These are phyloP conservation scores for Sebastes hubbsi DNA, from an alignment of 2,797 vertebrate genomes.

Conservation along the genomic window DNA sequence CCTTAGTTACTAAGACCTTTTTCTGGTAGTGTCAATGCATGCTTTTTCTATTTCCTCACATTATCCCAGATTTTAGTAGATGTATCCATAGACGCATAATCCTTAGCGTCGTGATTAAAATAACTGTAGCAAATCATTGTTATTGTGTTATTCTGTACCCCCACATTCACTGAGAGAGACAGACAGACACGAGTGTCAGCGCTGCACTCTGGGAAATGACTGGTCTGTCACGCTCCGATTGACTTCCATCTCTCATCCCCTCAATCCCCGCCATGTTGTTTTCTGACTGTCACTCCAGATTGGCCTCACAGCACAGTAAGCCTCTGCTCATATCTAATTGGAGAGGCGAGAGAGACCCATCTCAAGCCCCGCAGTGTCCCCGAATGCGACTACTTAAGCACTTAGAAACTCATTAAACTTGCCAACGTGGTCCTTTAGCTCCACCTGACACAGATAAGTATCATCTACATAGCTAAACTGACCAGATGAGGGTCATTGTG, in stretches of 20 bases:
- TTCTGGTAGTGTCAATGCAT: background rate
- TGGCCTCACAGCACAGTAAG: constrained; percentile 62
- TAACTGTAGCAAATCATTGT: constrained; percentile 18
- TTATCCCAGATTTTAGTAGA: constrained; percentile 9
- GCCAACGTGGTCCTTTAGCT: constrained; percentile 42
- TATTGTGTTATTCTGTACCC: background rate
- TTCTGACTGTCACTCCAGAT: constrained; percentile 73
- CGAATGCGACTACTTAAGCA: constrained; percentile 50
- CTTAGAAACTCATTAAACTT: constrained; percentile 64
- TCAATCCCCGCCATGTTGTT: constrained; percentile 66
- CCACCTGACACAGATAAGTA: constrained; percentile 45
- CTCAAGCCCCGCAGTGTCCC: constrained; percentile 45
- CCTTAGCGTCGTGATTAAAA: constrained; percentile 27
- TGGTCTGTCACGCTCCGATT: constrained; percentile 65
- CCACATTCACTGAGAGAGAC: constrained; percentile 13
- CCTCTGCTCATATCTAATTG: constrained; percentile 71
- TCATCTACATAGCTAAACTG: constrained; percentile 27
- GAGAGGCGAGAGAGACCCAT: constrained; percentile 58
- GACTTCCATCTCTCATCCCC: constrained; percentile 67
- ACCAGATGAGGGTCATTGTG: constrained; percentile 15
- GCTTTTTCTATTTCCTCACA: constrained; percentile 1
- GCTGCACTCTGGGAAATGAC: constrained; percentile 59
- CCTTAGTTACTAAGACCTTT: background rate
- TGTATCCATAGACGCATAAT: constrained; percentile 7
- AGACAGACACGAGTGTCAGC: constrained; percentile 43